A percentile compares a stretch with the other conserved stretches of the same genome.
phyloP scores from a whole-genome alignment of 1,140 invertebrate species.

The Tetraneura akinire region DNA sequence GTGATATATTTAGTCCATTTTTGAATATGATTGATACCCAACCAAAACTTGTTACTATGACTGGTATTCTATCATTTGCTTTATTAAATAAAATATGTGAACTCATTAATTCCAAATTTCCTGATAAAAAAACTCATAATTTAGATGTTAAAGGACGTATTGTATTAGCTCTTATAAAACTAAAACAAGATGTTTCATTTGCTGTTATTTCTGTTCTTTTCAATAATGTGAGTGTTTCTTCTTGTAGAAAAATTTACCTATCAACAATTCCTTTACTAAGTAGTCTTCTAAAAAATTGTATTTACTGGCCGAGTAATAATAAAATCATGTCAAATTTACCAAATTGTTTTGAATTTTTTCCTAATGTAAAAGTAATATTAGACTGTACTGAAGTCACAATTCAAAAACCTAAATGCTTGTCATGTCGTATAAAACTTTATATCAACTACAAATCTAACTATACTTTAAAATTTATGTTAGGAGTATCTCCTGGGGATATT shows the following conservation, averaged over 20 bases:
- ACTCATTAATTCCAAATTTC: background rate
- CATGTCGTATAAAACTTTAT: too few relatives aligned
- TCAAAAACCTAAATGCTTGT: too few relatives aligned
- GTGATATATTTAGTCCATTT: background rate
- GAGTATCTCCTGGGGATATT: too few relatives aligned
- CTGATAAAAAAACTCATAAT: background rate
- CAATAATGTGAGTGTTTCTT: background rate
- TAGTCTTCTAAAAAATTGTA: background rate
- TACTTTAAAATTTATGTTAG: too few relatives aligned
- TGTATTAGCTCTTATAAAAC: background rate
- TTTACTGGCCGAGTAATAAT: background rate
- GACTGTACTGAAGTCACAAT: conserved; percentile 4
- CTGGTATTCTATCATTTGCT: background rate
- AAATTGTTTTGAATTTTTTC: conserved; percentile 3
- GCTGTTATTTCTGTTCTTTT: background rate
- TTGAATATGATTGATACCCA: background rate
- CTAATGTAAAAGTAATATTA: background rate
- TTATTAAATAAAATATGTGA: conserved; percentile 5
- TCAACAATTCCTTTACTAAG: background rate
- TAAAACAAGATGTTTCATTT: conserved; percentile 1
- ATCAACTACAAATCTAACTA: too few relatives aligned
- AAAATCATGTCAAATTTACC: background rate
- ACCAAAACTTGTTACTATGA: background rate
- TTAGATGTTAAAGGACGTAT: background rate
- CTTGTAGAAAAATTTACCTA: background rate